Percentiles rank a stretch among this genome's conserved stretches.
Conservation (phyloP, 1,140 invertebrate species). For the Monomorium pharaonis region DNA sequence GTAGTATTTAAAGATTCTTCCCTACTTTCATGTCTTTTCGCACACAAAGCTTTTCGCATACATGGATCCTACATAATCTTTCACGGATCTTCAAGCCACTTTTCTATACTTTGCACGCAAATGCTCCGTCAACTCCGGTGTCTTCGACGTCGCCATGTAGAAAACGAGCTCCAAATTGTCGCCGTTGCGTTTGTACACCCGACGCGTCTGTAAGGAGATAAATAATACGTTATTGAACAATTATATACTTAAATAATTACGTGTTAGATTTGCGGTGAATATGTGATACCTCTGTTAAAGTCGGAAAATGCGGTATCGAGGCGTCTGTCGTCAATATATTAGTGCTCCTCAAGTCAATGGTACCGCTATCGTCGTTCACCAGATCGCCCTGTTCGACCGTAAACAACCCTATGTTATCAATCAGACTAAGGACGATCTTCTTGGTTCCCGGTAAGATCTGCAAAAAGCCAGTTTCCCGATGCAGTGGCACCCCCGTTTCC, state of each 20-base stretch:
- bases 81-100: background rate
- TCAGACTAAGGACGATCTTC: conserved; percentile 86
- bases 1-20: background rate
- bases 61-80: background rate
- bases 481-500: conserved; percentile 87
- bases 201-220: conserved; percentile 75
- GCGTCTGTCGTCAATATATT: conserved; percentile 84
- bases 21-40: background rate
- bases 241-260: background rate
- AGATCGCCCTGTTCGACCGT: conserved; percentile 87
- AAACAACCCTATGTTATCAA: conserved; percentile 88
- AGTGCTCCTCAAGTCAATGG: conserved; percentile 83
- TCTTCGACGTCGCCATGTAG: conserved; percentile 87
- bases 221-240: background rate
- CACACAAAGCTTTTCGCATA: background rate
- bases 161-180: conserved; percentile 85
- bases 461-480: conserved; percentile 89
- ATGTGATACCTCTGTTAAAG: conserved; percentile 82
- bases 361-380: conserved; percentile 49
- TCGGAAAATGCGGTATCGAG: conserved; percentile 82
- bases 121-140: conserved; percentile 86
- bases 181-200: conserved; percentile 83
- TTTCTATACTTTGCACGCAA: conserved; percentile 86
- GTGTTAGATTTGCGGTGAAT: background rate
- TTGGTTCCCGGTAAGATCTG: conserved; percentile 87